Evolutionary conservation across 37 sponge, comb jelly and placozoan species (phyloP), one percentile per base, ranked within the genome.

Genomic region (Halichondria panicea): DNA sequence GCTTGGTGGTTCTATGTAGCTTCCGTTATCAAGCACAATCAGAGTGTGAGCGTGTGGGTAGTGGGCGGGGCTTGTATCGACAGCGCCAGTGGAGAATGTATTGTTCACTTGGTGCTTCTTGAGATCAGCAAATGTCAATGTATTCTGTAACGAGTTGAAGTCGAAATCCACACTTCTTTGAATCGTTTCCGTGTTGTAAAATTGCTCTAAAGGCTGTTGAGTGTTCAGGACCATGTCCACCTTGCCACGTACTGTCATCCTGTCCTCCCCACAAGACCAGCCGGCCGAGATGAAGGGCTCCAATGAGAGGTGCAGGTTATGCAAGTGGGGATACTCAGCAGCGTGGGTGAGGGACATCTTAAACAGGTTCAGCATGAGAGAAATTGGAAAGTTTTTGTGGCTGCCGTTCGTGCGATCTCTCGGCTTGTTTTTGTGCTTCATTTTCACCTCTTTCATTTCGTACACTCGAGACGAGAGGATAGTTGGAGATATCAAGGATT

Each of bases 11-110:
- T 38, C 42, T 41, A 36, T 72, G 57, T 72, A 72, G 1, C 56
- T 42, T 4, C 73, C 73, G 38, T 83, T 64, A 55, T 89, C 79
- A 4, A 66, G n/a, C 0, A 89, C 24, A 35, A 89, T 18, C 34
- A 84, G 30, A 31, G 89, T 89, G 65, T 89, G 84, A 22, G 74
- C 55, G 65, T 83, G 68, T 3, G 89, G 89, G 60, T 69, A 89
- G 15, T 32, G 8, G 41, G 57, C 9, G 36, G 48, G 22, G 1
- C 42, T 58, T 8, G 7, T 39, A 12, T n/a, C 22, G 37, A 42
- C 21, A 30, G 55, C n/a, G 2, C 87, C 76, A 45, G 75, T 74
- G 25, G 48, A 37, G 13, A 6, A 8, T 4, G 37, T 36, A 19
- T 56, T 38, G 22, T 70, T 72, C 24, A 85, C 42, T 1, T 9